phyloP scores from a whole-genome alignment of 2,113 vertebrate species.

The Rhynchomys soricoides region DNA sequence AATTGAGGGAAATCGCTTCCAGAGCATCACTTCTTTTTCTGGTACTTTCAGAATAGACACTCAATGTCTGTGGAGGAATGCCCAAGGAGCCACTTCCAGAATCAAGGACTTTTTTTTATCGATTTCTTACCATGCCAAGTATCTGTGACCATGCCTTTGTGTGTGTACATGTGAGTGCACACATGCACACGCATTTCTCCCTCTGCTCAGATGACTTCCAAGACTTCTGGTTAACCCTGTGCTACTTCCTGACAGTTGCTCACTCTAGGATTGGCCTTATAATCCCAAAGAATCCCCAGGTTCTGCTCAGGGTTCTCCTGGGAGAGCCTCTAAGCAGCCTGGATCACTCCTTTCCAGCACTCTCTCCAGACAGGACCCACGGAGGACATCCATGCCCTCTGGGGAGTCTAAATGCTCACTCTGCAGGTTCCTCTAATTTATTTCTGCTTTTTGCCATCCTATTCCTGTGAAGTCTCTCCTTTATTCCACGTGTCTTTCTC shows the following conservation, averaged over 20 bases:
- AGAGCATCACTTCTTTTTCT: neutral
- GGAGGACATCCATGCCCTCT: constrained; percentile 43
- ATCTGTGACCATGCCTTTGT: fast-evolving
- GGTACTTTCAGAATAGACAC: neutral
- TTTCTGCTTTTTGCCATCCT: constrained; percentile 73
- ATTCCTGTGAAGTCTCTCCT: constrained; percentile 80
- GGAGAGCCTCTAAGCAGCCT: neutral
- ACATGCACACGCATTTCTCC: neutral
- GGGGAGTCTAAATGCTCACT: constrained; percentile 33
- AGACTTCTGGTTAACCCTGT: neutral
- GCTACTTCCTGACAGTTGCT: neutral
- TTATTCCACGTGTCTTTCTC: constrained; percentile 47
- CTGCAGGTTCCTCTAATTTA: constrained; percentile 75
- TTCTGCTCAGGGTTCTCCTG: neutral
- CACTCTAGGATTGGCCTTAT: neutral
- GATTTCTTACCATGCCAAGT: fast-evolving
- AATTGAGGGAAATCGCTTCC: neutral
- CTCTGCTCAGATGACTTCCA: neutral
- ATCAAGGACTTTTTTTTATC: neutral
- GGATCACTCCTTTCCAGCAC: neutral
- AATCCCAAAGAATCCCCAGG: neutral
- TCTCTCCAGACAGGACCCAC: constrained; percentile 61
- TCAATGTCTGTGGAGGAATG: neutral
- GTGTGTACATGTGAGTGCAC: neutral
- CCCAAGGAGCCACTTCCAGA: neutral